Evolutionary conservation across 23 tunicate species (phyloP), one percentile per base, ranked within the genome.

Genomic region (Oikopleura albicans): DNA sequence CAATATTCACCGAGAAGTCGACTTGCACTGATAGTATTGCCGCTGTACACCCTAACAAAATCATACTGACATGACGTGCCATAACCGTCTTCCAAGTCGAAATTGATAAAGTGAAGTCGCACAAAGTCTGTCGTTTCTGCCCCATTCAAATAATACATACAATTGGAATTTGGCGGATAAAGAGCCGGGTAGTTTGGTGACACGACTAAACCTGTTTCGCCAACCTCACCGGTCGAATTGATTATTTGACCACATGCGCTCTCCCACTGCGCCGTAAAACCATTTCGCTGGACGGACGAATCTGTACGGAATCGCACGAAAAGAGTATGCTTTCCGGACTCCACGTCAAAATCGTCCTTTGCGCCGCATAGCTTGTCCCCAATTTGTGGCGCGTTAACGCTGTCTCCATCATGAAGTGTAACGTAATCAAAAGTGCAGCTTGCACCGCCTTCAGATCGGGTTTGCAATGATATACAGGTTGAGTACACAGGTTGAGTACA

Each of bases 101-200:
- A 88, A 4, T 87, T 84, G 49, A 90, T 86, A 49, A 49, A 49
- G 22, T 49, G 59, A 49, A 22, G 16, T 12, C 84, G 88, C 31
- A 90, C 49, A 66, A 87, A 92, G 71, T 89, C 89, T 0, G 97
- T 88, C 0, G 91, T 90, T 40, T 90, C 91, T 40, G 83, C 86
- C 27, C 86, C 87, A 35, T 87, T 83, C n/a, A 90, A 40, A 37
- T 66, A 66, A 90, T 90, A 90, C 0, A 83, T 39, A 39, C 94
- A 90, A 56, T 90, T 88, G 39, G 0, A 37, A 56, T 90, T 90
- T 40, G 40, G 57, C 0, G 90, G 88, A 41, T 90, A 90, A 56
- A 83, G 40, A 8, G 39, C 76, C 33, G 94, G 94, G 56, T 87
- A 90, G 59, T 83, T 83, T 0, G 94, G 94, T 84, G 94, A 90